These are phyloP conservation scores for Liodrosophila aerea DNA, from an alignment of 2,888 invertebrate species.

Conservation along the genomic window DNA sequence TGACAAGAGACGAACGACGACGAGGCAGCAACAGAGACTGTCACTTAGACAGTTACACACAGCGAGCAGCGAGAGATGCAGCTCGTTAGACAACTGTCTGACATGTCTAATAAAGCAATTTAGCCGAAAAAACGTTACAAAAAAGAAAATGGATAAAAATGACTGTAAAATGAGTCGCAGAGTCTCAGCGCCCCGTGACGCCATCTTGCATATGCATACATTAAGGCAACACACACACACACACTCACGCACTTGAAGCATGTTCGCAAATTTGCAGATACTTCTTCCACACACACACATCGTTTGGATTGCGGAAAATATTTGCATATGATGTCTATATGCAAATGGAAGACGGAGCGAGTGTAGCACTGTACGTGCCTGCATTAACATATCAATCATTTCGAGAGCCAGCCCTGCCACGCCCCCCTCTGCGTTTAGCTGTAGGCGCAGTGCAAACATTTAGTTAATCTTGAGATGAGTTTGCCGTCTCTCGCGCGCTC, in stretches of 20 bases:
- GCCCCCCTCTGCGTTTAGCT: neutral
- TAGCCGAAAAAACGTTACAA: conserved; percentile 43
- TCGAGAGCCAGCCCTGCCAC: conserved; percentile 27
- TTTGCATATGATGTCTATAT: conserved; percentile 79
- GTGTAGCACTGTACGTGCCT: conserved; percentile 55
- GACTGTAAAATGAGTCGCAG: neutral
- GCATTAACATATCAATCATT: conserved; percentile 76
- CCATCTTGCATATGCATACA: conserved; percentile 59
- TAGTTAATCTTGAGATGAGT: conserved; percentile 54
- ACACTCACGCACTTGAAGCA: conserved; percentile 23
- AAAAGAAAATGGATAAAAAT: conserved; percentile 20
- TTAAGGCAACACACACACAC: conserved; percentile 41
- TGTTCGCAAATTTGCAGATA: conserved; percentile 73
- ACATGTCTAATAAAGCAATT: conserved; percentile 59
- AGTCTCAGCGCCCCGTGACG: conserved; percentile 18
- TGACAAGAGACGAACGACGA: conserved; percentile 20
- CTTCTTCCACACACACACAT: conserved; percentile 45
- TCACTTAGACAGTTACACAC: conserved; percentile 39
- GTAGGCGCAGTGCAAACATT: conserved; percentile 57
- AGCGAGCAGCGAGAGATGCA: conserved; percentile 8
- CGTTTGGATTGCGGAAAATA: conserved; percentile 68
- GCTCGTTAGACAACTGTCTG: conserved; percentile 34
- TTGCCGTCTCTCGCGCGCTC: conserved; percentile 27
- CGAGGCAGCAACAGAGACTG: conserved; percentile 11
- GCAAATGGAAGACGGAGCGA: conserved; percentile 57